Base-by-base conservation (phyloP, 1,140 invertebrate species). In the Pentalonia nigronervosa region DNA sequence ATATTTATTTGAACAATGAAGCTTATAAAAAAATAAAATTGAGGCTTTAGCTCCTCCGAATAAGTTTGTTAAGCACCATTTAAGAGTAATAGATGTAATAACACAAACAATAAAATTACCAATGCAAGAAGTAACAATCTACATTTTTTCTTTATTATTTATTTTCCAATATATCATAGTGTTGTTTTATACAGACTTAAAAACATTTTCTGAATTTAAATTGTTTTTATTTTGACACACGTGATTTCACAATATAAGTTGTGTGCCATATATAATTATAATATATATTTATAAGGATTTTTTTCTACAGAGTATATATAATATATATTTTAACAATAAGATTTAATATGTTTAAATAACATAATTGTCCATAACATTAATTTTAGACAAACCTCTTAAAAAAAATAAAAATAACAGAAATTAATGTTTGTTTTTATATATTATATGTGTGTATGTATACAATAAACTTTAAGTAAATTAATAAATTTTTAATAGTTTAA, bases 401-500 rank as follows among this genome's bases (percentile, higher is more conserved):
- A 89, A n/a, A 89, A 89, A 89, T 41, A 56, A 56, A 89, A 89
- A 89, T 89, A 89, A 89, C 88, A 89, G 84, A 87, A 89, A 36
- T 89, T 36, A 56, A 89, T 30, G 36, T 56, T n/a, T 76, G 14
- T 76, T 67, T 76, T 76, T 76, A 56, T 48, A 36, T 89, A 89
- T 23, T 50, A 56, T 89, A 53, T 88, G 20, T 88, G 48, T 36
- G 48, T 50, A 25, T 89, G 50, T 89, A 89, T 53, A 89, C 84
- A 86, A 86, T 56, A 56, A 36, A 89, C 88, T 53, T 89, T 89
- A 89, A 89, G 87, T 89, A 90, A 90, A 90, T 30, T n/a, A 60
- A 90, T 90, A 60, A 45, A 67, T 90, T 67, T 90, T 14, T 90
- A 90, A 60, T 60, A 90, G 34, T 90, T 41, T 86, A 67, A 90